Evolutionary conservation across 2,888 invertebrate genomes (phyloP).

Genomic region (Trachelus troglodyta): DNA sequence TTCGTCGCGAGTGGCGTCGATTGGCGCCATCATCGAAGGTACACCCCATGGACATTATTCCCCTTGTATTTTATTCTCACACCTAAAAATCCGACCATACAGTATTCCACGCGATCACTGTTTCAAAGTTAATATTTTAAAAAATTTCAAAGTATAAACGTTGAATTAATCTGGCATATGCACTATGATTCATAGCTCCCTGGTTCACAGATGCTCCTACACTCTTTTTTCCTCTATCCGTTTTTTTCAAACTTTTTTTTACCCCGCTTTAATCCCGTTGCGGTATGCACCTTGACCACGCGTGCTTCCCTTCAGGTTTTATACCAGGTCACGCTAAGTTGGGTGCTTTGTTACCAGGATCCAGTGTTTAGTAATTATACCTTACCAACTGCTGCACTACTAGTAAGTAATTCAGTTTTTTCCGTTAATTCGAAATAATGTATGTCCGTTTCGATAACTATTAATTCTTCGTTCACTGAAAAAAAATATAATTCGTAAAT

Average conservation of each 20-base stretch:
- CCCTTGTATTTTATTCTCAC: background rate
- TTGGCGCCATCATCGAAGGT: background rate
- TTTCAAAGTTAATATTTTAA: background rate
- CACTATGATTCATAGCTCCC: background rate
- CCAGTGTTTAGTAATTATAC: constrained; percentile 23
- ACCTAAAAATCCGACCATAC: background rate
- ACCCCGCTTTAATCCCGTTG: background rate
- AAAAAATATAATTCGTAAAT: constrained; percentile 3
- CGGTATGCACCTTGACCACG: background rate
- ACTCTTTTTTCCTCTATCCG: constrained; percentile 18
- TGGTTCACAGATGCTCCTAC: background rate
- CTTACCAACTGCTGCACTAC: constrained; percentile 11
- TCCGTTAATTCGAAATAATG: background rate
- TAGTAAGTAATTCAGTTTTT: constrained; percentile 13
- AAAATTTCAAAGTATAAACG: background rate
- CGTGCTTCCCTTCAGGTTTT: background rate
- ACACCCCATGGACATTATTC: background rate
- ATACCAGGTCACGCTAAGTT: constrained; percentile 21
- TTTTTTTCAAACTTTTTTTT: constrained; percentile 11
- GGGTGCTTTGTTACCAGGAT: constrained; percentile 15
- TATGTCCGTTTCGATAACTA: background rate
- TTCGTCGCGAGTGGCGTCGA: background rate
- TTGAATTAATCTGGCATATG: background rate
- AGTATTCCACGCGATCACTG: background rate
- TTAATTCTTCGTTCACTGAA: background rate